Conservation (phyloP, 2,797 vertebrate genomes). For the Melanotaenia maccullochi region DNA sequence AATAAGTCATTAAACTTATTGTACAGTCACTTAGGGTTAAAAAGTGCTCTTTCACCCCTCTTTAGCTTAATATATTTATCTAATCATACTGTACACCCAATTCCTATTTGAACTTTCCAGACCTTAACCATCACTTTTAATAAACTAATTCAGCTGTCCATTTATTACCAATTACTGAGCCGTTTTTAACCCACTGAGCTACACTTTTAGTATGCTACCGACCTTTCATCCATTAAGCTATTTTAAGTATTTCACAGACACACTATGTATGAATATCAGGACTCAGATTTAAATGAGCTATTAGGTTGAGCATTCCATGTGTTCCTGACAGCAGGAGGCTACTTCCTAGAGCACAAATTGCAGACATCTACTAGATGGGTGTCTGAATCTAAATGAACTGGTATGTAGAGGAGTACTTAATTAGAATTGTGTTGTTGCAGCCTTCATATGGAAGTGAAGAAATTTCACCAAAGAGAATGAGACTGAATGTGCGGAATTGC, state of each 20-base stretch:
- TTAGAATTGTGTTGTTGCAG: background rate
- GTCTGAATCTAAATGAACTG: background rate
- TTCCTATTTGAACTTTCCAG: background rate
- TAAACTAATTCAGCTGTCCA: too few relatives aligned
- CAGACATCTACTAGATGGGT: background rate
- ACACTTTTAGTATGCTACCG: background rate
- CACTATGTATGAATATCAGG: background rate
- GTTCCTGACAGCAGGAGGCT: background rate
- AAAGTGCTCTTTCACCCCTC: background rate
- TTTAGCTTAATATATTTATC: background rate
- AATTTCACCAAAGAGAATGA: too few relatives aligned
- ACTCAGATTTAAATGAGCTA: background rate
- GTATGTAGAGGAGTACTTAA: background rate
- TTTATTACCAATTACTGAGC: too few relatives aligned
- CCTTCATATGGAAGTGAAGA: background rate
- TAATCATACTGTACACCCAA: background rate
- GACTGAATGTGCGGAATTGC: background rate
- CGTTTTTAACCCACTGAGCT: background rate
- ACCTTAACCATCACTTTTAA: background rate
- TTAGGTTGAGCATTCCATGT: background rate
- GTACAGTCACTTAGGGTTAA: too few relatives aligned
- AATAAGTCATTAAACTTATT: background rate
- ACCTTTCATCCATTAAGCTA: too few relatives aligned
- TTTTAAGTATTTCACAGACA: background rate
- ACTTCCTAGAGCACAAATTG: background rate